Evolutionary conservation across 2,113 vertebrate species (phyloP).

Genomic region (Anguilla rostrata): DNA sequence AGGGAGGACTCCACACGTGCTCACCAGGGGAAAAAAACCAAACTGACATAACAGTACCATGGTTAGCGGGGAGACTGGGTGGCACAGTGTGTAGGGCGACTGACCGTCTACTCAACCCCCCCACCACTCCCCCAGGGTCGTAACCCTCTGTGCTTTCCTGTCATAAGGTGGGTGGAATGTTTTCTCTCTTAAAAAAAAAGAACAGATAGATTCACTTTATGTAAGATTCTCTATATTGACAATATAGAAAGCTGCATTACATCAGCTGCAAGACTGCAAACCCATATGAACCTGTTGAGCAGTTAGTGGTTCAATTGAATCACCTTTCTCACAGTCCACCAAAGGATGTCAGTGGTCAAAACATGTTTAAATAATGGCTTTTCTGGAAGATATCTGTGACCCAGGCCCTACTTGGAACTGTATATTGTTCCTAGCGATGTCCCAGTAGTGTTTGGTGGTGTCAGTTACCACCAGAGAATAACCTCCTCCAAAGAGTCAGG

Average conservation of each 20-base stretch:
- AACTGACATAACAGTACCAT: too few species aligned
- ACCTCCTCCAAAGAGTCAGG: too few species aligned
- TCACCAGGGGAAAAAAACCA: too few species aligned
- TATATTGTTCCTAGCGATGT: background rate
- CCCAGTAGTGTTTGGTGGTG: background rate
- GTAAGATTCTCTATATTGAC: background rate
- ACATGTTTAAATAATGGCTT: background rate
- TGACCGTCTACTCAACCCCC: too few species aligned
- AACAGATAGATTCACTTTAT: background rate
- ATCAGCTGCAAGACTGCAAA: background rate
- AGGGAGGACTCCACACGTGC: too few species aligned
- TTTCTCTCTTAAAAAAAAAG: too few species aligned
- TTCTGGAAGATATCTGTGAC: background rate
- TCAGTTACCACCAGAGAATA: background rate
- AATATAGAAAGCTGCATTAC: background rate
- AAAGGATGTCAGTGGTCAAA: background rate
- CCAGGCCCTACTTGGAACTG: background rate
- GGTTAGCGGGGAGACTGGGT: too few species aligned
- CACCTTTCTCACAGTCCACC: background rate
- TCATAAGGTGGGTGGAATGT: background rate
- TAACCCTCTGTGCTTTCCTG: too few species aligned
- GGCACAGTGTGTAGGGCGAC: too few species aligned
- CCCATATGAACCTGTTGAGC: too few species aligned
- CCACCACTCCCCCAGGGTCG: too few species aligned
- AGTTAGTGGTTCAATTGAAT: too few species aligned